phyloP scores from a whole-genome alignment of 2,113 vertebrate species.

The Melanocharis versteri region DNA sequence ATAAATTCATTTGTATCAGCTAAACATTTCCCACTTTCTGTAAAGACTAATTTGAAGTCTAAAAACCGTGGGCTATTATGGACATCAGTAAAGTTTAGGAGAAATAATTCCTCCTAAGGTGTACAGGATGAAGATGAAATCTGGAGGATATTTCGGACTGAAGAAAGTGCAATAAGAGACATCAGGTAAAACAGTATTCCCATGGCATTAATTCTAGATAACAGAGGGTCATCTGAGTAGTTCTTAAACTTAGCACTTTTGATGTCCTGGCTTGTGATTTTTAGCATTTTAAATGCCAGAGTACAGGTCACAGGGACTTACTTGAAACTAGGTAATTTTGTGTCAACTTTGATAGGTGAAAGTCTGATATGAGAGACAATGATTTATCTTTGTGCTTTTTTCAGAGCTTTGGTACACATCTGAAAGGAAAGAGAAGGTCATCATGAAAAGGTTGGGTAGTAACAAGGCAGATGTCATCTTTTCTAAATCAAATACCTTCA shows the following conservation, averaged over 20 bases:
- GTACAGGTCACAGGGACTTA: not conserved
- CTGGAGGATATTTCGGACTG: not conserved
- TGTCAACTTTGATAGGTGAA: not conserved
- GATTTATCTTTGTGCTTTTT: not conserved
- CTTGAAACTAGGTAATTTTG: not conserved
- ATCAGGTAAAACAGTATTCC: not conserved
- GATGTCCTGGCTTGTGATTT: not conserved
- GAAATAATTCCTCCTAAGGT: not conserved
- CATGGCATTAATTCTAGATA: not conserved
- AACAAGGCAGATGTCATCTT: not conserved
- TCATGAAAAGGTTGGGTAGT: not conserved
- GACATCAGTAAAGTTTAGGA: not conserved
- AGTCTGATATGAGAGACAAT: not conserved
- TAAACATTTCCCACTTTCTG: not conserved
- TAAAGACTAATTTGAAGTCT: not conserved
- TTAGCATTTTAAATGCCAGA: not conserved
- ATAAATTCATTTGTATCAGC: not conserved
- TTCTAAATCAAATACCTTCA: not conserved
- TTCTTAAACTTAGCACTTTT: not conserved
- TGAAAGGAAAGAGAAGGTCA: not conserved
- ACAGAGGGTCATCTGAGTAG: not conserved
- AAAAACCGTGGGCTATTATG: not conserved
- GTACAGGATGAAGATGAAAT: not conserved
- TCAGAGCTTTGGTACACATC: not conserved
- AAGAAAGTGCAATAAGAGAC: not conserved